A percentile compares a stretch with the other conserved stretches of the same genome.
These are phyloP conservation scores for Hucho hucho DNA, from an alignment of 2,113 vertebrate species.

Conservation along the genomic window DNA sequence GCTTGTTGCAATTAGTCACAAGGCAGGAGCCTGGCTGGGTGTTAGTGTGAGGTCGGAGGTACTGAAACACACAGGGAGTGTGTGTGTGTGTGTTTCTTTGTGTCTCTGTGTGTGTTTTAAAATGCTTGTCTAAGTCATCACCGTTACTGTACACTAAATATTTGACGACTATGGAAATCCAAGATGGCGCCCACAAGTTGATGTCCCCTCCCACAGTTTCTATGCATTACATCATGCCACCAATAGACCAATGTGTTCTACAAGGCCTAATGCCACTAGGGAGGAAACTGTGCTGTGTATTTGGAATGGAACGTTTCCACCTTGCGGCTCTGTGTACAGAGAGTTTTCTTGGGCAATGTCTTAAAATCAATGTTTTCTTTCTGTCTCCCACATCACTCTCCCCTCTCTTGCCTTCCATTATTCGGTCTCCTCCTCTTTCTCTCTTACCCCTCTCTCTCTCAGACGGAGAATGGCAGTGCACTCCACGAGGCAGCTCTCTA, in stretches of 20 bases:
- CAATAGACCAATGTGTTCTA: conserved; percentile 27
- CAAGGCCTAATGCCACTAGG: conserved; percentile 15
- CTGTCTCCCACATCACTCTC: conserved; percentile 5
- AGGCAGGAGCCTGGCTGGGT: conserved; percentile 14
- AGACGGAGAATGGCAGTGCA: conserved; percentile 97
- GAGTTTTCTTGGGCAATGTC: conserved; percentile 29
- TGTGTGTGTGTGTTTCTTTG: background rate
- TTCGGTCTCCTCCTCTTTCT: background rate
- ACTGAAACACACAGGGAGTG: background rate
- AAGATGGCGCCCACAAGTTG: conserved; percentile 13
- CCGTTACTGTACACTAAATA: background rate
- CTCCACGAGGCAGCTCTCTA: conserved; percentile 94
- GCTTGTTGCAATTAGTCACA: background rate
- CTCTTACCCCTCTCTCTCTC: conserved; percentile 40
- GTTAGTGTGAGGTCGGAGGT: conserved; percentile 38
- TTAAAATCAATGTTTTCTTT: conserved; percentile 30
- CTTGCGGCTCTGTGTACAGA: background rate
- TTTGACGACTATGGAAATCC: background rate
- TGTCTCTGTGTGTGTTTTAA: background rate
- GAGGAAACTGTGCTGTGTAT: background rate
- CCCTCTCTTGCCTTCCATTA: conserved; percentile 4
- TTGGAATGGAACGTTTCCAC: conserved; percentile 2
- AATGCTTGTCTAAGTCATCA: no score
- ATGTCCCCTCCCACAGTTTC: conserved; percentile 36
- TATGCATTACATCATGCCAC: conserved; percentile 56